Base-by-base conservation (phyloP, 2,113 vertebrate species). In the Leptobrachium ailaonicum region DNA sequence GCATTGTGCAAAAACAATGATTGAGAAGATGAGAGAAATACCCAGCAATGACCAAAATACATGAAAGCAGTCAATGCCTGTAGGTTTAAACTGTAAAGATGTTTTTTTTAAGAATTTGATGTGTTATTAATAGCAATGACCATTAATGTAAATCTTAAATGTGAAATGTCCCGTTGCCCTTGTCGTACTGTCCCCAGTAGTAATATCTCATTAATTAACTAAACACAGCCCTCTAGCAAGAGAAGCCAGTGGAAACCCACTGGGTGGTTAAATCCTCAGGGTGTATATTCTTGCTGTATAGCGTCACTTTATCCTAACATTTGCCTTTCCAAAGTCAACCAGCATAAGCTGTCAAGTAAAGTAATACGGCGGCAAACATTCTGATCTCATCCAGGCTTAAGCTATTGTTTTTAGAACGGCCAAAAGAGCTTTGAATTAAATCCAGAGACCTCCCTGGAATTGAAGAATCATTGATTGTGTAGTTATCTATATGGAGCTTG, bases 311-410 rank as follows among this genome's bases (percentile, higher is more conserved):
- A 80, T 73, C 71, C 71, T 80, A 80, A 74, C 64, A 80, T 80
- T 80, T 80, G 79, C 64, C 71, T 75, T 80, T 74, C 14, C 64
- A 62, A 74, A 80, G 71, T 80, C 71, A 75, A 74, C 66, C 41
- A 44, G 71, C 58, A 74, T 80, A 73, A 80, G 68, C 71, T 80
- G 78, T 74, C 71, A 74, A 74, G 71, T 47, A 32, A 74, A 66
- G 68, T 68, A 80, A 80, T 74, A 67, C 79, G 10, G 72, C 64
- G 2, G 32, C 71, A 80, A 56, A 80, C 62, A 66, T 68, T 67
- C 79, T 60, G 53, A 74, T 80, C 42, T 63, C 63, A 74, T 60
- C 66, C 44, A 20, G 71, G 71, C 71, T 80, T 66, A 80, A 60
- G 50, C 50, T 80, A 74, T 74, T 80, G 71, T 68, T 80, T 79